These are phyloP conservation scores for Nicator chloris DNA, from an alignment of 2,113 vertebrate genomes.

Conservation along the genomic window DNA sequence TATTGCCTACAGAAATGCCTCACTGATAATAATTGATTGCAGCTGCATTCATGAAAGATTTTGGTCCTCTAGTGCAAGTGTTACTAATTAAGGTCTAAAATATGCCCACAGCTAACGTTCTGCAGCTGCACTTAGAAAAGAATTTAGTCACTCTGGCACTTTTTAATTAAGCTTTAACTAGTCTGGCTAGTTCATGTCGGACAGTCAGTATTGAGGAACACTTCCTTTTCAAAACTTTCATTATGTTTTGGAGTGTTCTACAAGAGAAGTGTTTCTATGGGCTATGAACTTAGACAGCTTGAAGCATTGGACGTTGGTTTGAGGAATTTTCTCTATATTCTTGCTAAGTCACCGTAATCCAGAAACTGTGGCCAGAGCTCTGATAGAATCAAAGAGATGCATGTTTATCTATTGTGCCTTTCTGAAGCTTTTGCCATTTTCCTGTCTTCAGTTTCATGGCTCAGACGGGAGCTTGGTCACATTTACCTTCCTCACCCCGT, in stretches of 20 bases:
- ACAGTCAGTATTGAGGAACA: neutral
- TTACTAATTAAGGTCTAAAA: constrained; percentile 58
- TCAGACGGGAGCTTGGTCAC: neutral
- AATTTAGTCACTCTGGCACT: constrained; percentile 48
- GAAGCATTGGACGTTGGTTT: neutral
- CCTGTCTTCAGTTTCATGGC: neutral
- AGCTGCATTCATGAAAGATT: constrained; percentile 32
- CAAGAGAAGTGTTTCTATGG: neutral
- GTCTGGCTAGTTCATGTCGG: neutral
- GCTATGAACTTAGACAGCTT: neutral
- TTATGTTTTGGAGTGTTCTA: neutral
- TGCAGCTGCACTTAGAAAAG: constrained; percentile 41
- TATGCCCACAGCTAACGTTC: constrained; percentile 20
- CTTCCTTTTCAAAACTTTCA: neutral
- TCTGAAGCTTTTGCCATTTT: neutral
- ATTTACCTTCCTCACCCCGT: neutral
- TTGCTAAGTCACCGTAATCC: neutral
- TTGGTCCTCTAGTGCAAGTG: constrained; percentile 43
- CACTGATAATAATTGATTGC: constrained; percentile 23
- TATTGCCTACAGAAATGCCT: neutral
- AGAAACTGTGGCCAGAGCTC: neutral
- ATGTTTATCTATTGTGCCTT: neutral
- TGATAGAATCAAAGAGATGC: neutral
- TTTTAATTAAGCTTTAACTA: constrained; percentile 46
- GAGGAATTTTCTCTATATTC: neutral